Evolutionary conservation across 2,113 vertebrate species (phyloP).

Genomic region (Lagopus leucura): DNA sequence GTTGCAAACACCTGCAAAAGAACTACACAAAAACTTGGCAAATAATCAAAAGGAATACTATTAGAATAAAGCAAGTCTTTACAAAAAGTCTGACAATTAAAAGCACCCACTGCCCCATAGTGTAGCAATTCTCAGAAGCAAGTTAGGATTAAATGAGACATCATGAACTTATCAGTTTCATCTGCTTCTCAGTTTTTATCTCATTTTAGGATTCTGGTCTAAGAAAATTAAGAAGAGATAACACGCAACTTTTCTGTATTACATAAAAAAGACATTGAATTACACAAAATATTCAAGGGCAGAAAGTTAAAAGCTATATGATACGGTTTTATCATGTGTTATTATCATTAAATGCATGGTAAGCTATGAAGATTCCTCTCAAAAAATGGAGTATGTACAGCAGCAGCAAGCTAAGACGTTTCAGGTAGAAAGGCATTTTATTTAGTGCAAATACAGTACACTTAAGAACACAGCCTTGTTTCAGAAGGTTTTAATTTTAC

Average conservation of each 20-base stretch:
- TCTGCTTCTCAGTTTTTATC: neutral
- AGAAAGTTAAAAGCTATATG: neutral
- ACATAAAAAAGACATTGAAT: neutral
- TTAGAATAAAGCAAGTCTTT: neutral
- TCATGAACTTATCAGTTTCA: neutral
- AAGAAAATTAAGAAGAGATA: neutral
- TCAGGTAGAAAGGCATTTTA: neutral
- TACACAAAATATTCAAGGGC: neutral
- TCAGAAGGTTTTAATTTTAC: neutral
- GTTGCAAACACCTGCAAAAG: neutral
- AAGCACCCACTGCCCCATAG: neutral
- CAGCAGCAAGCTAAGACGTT: neutral
- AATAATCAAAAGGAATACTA: neutral
- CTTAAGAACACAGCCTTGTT: neutral
- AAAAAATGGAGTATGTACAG: rapidly evolving
- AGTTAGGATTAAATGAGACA: neutral
- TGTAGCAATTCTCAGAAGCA: neutral
- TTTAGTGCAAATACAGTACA: neutral
- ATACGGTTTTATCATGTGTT: neutral
- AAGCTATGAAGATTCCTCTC: neutral
- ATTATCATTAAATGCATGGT: neutral
- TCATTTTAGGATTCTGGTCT: neutral
- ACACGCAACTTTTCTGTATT: neutral
- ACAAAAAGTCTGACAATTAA: neutral
- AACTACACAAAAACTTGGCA: neutral